Percentiles rank a stretch among this genome's conserved stretches.
phyloP scores from a whole-genome alignment of 2,888 invertebrate species.

The Pinctada fucata region DNA sequence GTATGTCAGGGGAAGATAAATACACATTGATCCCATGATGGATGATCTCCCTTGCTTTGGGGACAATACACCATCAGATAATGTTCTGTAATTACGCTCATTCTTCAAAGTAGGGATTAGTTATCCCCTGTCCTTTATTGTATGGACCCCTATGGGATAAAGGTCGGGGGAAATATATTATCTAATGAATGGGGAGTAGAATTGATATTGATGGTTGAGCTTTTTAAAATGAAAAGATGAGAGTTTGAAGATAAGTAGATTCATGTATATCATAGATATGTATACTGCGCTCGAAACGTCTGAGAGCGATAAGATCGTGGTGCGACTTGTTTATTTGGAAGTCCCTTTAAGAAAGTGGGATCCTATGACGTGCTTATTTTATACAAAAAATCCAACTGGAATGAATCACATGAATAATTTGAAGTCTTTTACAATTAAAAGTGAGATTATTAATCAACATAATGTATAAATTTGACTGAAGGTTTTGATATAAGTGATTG shows the following conservation, averaged over 20 bases:
- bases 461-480: no score
- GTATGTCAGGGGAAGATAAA: constrained; percentile 3
- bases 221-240: background rate
- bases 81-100: background rate
- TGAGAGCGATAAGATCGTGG: no score
- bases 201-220: background rate
- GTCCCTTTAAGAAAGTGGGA: no score
- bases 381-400: no score
- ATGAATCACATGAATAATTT: no score
- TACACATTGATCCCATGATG: background rate
- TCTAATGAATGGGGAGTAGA: background rate
- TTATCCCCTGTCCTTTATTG: background rate
- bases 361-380: no score
- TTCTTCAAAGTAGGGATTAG: background rate
- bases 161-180: background rate
- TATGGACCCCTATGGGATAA: background rate
- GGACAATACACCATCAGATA: background rate
- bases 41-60: background rate
- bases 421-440: no score
- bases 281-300: no score
- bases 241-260: background rate
- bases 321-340: no score
- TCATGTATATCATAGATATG: no score
- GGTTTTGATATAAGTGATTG: no score
- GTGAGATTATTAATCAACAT: no score